Evolutionary conservation across 1,140 invertebrate species (phyloP).

Genomic region (Mamestra configurata): DNA sequence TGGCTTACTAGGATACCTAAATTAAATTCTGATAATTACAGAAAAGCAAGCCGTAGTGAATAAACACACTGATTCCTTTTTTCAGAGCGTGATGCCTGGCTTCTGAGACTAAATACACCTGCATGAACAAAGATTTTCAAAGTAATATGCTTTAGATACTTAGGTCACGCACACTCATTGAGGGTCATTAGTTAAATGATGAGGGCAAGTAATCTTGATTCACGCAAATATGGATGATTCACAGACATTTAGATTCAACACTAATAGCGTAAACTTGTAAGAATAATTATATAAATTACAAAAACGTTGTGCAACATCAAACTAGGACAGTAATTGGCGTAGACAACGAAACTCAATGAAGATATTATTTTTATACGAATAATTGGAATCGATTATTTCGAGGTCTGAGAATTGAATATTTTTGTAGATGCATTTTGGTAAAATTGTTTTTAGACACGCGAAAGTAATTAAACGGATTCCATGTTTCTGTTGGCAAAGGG

Average conservation of each 20-base stretch:
- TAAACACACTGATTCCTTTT: too few species aligned
- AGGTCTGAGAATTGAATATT: background rate
- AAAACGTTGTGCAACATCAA: background rate
- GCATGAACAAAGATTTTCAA: too few species aligned
- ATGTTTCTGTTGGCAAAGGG: background rate
- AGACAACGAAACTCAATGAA: background rate
- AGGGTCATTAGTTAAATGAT: conserved; percentile 25
- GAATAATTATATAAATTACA: conserved; percentile 14
- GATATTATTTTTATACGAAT: conserved; percentile 17
- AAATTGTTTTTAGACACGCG: conserved; percentile 7
- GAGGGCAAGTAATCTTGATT: conserved; percentile 13
- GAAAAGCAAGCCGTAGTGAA: too few species aligned
- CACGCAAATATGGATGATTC: conserved; percentile 17
- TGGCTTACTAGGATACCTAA: too few species aligned
- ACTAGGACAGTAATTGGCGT: conserved; percentile 7
- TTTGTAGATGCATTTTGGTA: background rate
- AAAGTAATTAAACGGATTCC: background rate
- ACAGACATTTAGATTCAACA: conserved; percentile 22
- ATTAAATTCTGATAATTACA: too few species aligned
- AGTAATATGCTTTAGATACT: too few species aligned
- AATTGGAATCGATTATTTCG: conserved; percentile 26
- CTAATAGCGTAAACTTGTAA: conserved; percentile 17
- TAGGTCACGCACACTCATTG: background rate
- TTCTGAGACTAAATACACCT: too few species aligned
- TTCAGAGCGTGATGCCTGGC: too few species aligned